Evolutionary conservation across 2,797 vertebrate species (phyloP), one percentile per base, ranked within the genome.

Genomic region (Odontamblyopus lacepedii): DNA sequence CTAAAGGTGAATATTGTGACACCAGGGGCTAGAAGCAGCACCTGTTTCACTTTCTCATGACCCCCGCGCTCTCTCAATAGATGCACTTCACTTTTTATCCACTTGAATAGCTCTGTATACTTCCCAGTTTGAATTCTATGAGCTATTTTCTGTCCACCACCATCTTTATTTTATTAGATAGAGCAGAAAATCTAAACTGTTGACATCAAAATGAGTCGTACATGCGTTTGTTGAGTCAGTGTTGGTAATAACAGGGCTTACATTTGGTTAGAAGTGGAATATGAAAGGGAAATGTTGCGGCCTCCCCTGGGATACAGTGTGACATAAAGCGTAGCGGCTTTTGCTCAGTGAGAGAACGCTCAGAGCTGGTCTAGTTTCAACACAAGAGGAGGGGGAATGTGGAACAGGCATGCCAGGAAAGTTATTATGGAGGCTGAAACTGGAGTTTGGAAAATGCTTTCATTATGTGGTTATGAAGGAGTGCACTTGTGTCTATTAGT

Each of bases 1-100:
- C 89, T 85, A 88, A 92, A 89, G 79, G 83, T 27, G 83, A 85
- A 88, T 88, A 89, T 79, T 63, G 77, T 85, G 81, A 88, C 85
- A 88, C 85, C 80, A 44, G 13, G 44, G 15, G 44, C 44, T 48
- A 48, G 44, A 48, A 48, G 80, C 84, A 80, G 85, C 80, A 85
- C 81, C 86, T 89, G 76, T 12, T 30, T 66, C 80, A 79, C 72
- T 74, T 79, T 76, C 73, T 80, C 70, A 66, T 83, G 88, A 88
- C 85, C 85, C 83, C 78, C 70, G 69, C 56, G 72, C 62, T 61
- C 72, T 61, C 73, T 83, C 78, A 72, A 78, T 77, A 82, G 75
- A 77, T 23, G 79, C 32, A 30, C 78, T 53, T 72, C 62, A 75
- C 76, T 72, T 79, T 81, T 68, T 68, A 60, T 32, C 66, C 55